A percentile compares a stretch with the other conserved stretches of the same genome.
These are phyloP conservation scores for Scaptomyza hsui DNA, from an alignment of 1,140 invertebrate genomes.

Conservation along the genomic window DNA sequence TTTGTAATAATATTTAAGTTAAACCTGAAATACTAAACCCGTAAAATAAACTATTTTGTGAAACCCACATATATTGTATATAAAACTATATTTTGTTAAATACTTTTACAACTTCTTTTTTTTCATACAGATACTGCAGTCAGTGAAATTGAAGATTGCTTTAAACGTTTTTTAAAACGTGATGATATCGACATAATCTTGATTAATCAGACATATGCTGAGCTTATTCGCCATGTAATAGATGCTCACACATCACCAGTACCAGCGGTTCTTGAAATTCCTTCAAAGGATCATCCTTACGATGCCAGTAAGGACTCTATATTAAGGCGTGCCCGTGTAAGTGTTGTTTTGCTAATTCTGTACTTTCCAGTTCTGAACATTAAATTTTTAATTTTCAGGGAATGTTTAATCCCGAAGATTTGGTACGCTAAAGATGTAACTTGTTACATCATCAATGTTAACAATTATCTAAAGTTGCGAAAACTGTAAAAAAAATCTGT, in stretches of 20 bases:
- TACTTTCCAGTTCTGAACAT: neutral
- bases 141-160: slow-evolving; percentile 98
- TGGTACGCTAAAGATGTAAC: slow-evolving; percentile 84
- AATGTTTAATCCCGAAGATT: slow-evolving; percentile 94
- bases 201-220: slow-evolving; percentile 99
- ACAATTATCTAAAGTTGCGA: slow-evolving; percentile 4
- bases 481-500: neutral
- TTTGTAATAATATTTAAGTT: too few species aligned
- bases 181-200: slow-evolving; percentile 99
- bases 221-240: slow-evolving; percentile 98
- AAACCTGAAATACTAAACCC: too few species aligned
- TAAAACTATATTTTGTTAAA: neutral
- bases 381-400: slow-evolving; percentile 86
- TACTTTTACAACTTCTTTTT: neutral
- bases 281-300: slow-evolving; percentile 99
- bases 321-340: slow-evolving; percentile 95
- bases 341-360: slow-evolving; percentile 13
- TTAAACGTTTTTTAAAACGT: slow-evolving; percentile 96
- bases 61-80: too few species aligned
- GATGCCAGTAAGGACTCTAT: slow-evolving; percentile 99
- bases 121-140: slow-evolving; percentile 92
- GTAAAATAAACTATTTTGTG: too few species aligned
- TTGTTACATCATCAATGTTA: slow-evolving; percentile 20
- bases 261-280: slow-evolving; percentile 98
- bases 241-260: slow-evolving; percentile 96